Base-by-base conservation (phyloP, 2,888 invertebrate species). In the Erebia ligea region DNA sequence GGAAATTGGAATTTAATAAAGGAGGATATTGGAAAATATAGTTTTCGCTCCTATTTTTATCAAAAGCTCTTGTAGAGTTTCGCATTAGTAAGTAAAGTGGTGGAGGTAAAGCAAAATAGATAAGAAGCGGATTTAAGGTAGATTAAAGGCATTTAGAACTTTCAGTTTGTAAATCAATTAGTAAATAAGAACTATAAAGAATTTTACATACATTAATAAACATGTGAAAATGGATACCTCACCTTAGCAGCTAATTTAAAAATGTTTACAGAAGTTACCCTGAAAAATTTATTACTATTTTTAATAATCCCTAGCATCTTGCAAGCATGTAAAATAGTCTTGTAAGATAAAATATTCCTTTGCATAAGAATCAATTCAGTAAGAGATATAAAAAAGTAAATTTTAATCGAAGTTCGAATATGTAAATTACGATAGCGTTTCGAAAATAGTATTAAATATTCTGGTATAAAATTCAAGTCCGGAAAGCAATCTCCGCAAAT, bases 401-500 rank as follows among this genome's bases (percentile, higher is more conserved):
- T 45, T 45, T 67, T 62, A 70, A 67, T 68, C 67, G 57, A 62
- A 71, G 65, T 57, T 68, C 67, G 63, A 74, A 71, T 67, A 61
- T 70, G 70, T 70, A 70, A 68, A 52, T 50, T 52, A 56, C 42
- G 68, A 52, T 70, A 66, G 72, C 72, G 73, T 73, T 73, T 75
- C 66, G 70, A 73, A 76, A 77, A 76, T 69, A 77, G 73, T 76
- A 73, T 77, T 78, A 79, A 77, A 78, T 79, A 78, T 80, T 81
- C 81, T 82, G 81, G 81, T 82, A 86, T 84, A 85, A 86, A 88
- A 87, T 89, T 88, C 84, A 82, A 86, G 82, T 80, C 82, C 84
- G 81, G 83, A 84, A 84, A 88, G 87, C 89, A 88, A 91, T 91
- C 86, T 84, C 84, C 77, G 84, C 83, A 87, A 91, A 91, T 90